Evolutionary conservation across 1,140 invertebrate genomes (phyloP), one percentile per base, ranked within the genome.

Genomic region (Neodiprion fabricii): DNA sequence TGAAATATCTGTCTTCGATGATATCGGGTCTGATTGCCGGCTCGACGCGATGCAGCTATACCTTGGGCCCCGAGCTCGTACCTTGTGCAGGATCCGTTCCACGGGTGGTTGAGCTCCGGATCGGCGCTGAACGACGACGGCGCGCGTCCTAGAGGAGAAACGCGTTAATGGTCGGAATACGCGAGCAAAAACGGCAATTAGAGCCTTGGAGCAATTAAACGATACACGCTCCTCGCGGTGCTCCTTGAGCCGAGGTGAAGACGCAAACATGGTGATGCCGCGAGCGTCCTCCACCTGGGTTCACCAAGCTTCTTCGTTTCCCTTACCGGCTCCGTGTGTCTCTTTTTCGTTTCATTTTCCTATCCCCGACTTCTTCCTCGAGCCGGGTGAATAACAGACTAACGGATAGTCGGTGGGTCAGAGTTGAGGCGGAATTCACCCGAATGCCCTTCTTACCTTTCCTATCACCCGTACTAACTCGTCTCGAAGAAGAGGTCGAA

Each of bases 171-270:
- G 40, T 50, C 40, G 70, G 49, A 61, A 61, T 61, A 61, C 53
- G 53, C 53, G 53, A 61, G 53, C 53, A 81, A 82, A 82, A 82
- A 82, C 69, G 69, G 72, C 79, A 82, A 82, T 82, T 82, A 81
- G 75, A 77, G 76, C 78, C 53, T 76, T 77, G 79, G 67, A 73
- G 76, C 78, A 82, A 82, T 82, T 82, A 81, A 82, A 79, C 73
- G 71, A 73, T 71, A 81, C 77, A 77, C 77, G 78, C 40, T 67
- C 71, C 69, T 12, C 66, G 71, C 61, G 47, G 67, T 50, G 65
- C 53, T 50, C 50, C n/a, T 21, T 49, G 49, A 61, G 28, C 28
- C n/a, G 53, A 61, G 53, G 53, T 61, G 53, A 61, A 61, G 53
- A 61, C 53, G 53, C 53, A 17, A 14, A 17, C 53, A 40, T 40